Evolutionary conservation across 2,113 vertebrate species (phyloP).

Genomic region (Myiopsitta monachus): DNA sequence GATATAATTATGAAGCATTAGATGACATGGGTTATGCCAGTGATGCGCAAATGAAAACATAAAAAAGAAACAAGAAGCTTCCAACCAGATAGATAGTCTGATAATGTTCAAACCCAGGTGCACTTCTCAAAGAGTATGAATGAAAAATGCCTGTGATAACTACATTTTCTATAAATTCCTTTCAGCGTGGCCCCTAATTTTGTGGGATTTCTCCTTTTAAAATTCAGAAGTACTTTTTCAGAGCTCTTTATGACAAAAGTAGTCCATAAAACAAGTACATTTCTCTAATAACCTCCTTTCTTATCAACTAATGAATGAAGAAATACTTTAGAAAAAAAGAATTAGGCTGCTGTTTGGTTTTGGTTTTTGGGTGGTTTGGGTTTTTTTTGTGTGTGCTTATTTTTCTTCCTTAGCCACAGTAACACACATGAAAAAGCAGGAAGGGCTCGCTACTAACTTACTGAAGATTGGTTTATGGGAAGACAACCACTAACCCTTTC

Average conservation of each 20-base stretch:
- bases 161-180: neutral
- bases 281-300: neutral
- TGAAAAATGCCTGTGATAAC: constrained; percentile 22
- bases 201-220: neutral
- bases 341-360: neutral
- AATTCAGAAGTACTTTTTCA: neutral
- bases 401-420: neutral
- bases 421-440: neutral
- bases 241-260: neutral
- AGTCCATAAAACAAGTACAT: neutral
- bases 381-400: neutral
- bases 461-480: neutral
- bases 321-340: neutral
- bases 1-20: constrained; percentile 81
- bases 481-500: neutral
- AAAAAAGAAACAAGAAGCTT: constrained; percentile 79
- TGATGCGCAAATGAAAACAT: constrained; percentile 75
- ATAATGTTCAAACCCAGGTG: constrained; percentile 44
- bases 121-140: constrained; percentile 21
- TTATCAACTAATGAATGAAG: neutral
- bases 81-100: constrained; percentile 59
- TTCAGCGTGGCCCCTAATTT: neutral
- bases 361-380: neutral
- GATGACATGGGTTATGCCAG: constrained; percentile 83
- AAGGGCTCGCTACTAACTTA: neutral